Base-by-base conservation (phyloP, 2,113 vertebrate genomes). In the Dromiciops gliroides region DNA sequence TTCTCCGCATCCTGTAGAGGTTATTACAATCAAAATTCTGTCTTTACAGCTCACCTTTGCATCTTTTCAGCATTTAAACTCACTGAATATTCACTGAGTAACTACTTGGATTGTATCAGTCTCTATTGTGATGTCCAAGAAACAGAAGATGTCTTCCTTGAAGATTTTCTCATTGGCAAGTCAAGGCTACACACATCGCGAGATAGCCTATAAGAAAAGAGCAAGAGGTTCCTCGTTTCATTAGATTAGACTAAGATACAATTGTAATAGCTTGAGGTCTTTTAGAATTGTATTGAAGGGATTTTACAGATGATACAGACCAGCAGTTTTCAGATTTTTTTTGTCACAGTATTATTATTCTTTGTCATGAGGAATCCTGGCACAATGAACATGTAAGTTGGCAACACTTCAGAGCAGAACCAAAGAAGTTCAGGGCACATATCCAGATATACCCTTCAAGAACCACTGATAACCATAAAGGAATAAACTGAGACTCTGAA, bases 1-100 rank as follows among this genome's bases (percentile, higher is more conserved):
- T 50, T 90, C 24, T 90, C 52, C 26, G 26, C 52, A 37, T 49
- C 89, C 31, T 23, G 8, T 51, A 90, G 49, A 90, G 28, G 28
- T 51, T 95, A 52, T 53, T 94, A 49, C 52, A 95, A 94, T 95
- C 52, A 96, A 2, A 94, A 26, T 94, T 92, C 19, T 83, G 37
- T 83, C 16, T 22, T 96, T 92, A 95, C 89, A 94, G n/a, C 48
- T 92, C 92, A 88, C 50, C 37, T 75, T 75, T 75, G 67, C 37
- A 37, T 75, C 60, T 44, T 44, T 83, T 83, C 67, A 83, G 37
- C 9, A 8, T 83, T 83, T 83, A 83, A 83, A 83, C 23, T 83
- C n/a, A n/a, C n/a, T n/a, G n/a, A n/a, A n/a, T n/a, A n/a, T n/a
- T n/a, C n/a, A n/a, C n/a, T 67, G 67, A 44, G 37, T 44, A 83